These are phyloP conservation scores for Sycophila texana DNA, from an alignment of 2,888 invertebrate genomes.

Conservation along the genomic window DNA sequence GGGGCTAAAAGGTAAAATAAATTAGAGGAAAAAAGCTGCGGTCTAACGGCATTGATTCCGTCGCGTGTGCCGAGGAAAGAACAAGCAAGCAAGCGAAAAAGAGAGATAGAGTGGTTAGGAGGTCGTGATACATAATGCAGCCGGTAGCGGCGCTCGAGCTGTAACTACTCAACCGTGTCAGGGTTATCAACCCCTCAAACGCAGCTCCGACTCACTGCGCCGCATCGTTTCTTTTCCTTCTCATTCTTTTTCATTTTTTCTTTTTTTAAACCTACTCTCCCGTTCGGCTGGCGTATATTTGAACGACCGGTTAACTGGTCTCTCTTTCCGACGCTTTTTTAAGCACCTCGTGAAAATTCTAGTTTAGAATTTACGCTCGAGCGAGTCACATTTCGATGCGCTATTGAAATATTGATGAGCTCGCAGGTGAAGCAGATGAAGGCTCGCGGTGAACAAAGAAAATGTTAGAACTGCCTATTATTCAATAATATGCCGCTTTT, in stretches of 20 bases:
- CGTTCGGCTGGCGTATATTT: background rate
- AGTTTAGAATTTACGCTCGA: background rate
- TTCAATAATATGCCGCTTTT: too few species aligned
- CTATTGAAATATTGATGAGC: too few species aligned
- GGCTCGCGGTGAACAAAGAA: too few species aligned
- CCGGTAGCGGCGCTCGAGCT: conserved; percentile 60
- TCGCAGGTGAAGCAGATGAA: too few species aligned
- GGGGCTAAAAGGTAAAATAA: conserved; percentile 1
- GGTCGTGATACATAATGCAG: conserved; percentile 70
- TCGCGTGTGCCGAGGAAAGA: conserved; percentile 1
- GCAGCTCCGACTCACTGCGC: conserved; percentile 44
- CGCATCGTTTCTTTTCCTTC: conserved; percentile 30
- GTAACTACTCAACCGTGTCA: conserved; percentile 70
- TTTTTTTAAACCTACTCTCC: background rate
- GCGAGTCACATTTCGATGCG: background rate
- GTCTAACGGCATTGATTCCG: conserved; percentile 30
- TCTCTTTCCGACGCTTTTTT: background rate
- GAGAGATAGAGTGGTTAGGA: conserved; percentile 59
- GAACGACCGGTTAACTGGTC: conserved; percentile 17
- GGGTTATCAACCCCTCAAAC: conserved; percentile 66
- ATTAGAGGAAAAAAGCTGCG: conserved; percentile 10
- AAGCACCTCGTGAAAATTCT: background rate
- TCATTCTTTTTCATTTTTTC: background rate
- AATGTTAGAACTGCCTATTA: too few species aligned
- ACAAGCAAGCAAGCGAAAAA: conserved; percentile 19